Evolutionary conservation across 1,140 invertebrate genomes (phyloP).

Genomic region (Solenopsis invicta): DNA sequence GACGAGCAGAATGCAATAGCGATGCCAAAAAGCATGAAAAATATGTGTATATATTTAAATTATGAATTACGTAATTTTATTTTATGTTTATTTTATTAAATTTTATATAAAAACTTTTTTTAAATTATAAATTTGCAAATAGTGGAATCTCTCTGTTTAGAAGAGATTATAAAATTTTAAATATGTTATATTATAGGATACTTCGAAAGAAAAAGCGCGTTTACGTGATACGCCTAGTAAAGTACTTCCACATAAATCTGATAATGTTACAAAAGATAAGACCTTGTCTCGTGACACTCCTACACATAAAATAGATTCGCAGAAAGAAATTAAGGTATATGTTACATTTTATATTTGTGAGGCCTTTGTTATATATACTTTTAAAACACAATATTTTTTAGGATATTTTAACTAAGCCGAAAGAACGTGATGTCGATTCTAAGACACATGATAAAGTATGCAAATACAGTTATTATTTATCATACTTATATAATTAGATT

Average conservation of each 20-base stretch:
- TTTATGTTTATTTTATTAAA: too few relatives aligned
- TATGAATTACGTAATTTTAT: background rate
- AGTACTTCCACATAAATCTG: slow-evolving; percentile 4
- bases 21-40: slow-evolving; percentile 23
- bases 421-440: background rate
- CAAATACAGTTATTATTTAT: slow-evolving; percentile 3
- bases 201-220: background rate
- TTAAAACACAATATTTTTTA: slow-evolving; percentile 46
- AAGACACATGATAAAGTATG: slow-evolving; percentile 52
- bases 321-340: slow-evolving; percentile 64
- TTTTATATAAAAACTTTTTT: too few relatives aligned
- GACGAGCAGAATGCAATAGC: background rate
- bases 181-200: slow-evolving; percentile 43
- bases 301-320: slow-evolving; percentile 4
- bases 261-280: slow-evolving; percentile 14
- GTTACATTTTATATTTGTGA: background rate
- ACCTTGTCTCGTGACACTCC: background rate
- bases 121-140: background rate
- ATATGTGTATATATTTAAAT: slow-evolving; percentile 32
- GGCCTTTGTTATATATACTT: background rate
- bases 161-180: background rate
- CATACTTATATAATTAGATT: background rate
- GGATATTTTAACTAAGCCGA: slow-evolving; percentile 51
- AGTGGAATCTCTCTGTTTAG: background rate
- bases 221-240: slow-evolving; percentile 25